A percentile compares a stretch with the other conserved stretches of the same genome.
phyloP scores from a whole-genome alignment of 2,888 invertebrate species.

The Drosophila tripunctata region DNA sequence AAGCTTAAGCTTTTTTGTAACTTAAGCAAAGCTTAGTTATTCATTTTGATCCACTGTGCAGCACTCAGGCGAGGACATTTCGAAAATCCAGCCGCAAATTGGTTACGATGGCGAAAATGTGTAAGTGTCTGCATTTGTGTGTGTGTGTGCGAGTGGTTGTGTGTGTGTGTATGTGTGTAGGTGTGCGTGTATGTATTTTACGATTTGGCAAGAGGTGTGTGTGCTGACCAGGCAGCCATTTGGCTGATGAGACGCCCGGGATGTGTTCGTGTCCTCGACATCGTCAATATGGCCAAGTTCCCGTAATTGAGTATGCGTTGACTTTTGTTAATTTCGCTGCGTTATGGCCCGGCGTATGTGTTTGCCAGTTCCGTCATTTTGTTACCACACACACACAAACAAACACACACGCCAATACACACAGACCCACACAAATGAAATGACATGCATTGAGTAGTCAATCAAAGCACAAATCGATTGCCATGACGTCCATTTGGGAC shows the following conservation, averaged over 20 bases:
- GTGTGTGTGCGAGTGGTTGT: background rate
- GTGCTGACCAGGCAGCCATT: conserved; percentile 30
- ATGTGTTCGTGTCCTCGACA: conserved; percentile 24
- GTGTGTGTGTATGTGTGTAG: background rate
- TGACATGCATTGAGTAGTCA: conserved; percentile 55
- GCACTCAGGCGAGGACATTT: conserved; percentile 36
- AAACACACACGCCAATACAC: background rate
- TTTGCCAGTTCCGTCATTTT: conserved; percentile 50
- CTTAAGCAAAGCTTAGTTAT: background rate
- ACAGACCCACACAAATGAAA: conserved; percentile 19
- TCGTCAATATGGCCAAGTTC: conserved; percentile 35
- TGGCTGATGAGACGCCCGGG: conserved; percentile 43
- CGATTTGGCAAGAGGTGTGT: conserved; percentile 18
- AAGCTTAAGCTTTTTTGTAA: background rate
- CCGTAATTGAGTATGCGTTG: conserved; percentile 66
- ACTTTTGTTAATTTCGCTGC: conserved; percentile 71
- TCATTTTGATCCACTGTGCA: conserved; percentile 17
- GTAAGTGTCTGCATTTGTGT: conserved; percentile 3
- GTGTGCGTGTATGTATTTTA: conserved; percentile 4
- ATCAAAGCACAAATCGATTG: conserved; percentile 65
- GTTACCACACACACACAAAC: conserved; percentile 32
- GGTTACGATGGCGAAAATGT: conserved; percentile 32
- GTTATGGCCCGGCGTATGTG: conserved; percentile 52
- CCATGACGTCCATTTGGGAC: conserved; percentile 48
- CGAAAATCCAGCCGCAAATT: conserved; percentile 54